Evolutionary conservation across 35 echinoderm and acorn worm species (phyloP).

Genomic region (Amphiura filiformis): DNA sequence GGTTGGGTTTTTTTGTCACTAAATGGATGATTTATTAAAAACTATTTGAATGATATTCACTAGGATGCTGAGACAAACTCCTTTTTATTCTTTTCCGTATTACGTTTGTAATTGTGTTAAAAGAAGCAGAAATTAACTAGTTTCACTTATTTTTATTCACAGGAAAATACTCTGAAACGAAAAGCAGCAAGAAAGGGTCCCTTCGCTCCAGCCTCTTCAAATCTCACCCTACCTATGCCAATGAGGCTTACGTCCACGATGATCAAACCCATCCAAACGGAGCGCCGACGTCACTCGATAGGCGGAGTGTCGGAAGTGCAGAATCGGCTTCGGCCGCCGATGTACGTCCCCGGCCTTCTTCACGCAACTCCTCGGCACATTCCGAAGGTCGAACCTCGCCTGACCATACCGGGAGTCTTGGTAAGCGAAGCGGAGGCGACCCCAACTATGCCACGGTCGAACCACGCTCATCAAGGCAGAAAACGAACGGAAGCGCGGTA

Average conservation of each 20-base stretch:
- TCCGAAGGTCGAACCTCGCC: background rate
- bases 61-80: too few relatives aligned
- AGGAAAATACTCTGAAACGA: background rate
- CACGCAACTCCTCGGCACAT: background rate
- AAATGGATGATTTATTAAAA: too few relatives aligned
- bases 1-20: too few relatives aligned
- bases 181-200: background rate
- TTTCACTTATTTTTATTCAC: background rate
- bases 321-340: background rate
- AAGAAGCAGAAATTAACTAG: background rate
- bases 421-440: background rate
- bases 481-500: background rate
- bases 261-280: constrained; percentile 21
- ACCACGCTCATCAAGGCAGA: background rate
- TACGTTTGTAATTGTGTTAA: too few relatives aligned
- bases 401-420: background rate
- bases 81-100: too few relatives aligned
- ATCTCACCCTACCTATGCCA: background rate
- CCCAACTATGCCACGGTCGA: background rate
- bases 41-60: too few relatives aligned
- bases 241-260: background rate
- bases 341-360: background rate
- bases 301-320: constrained; percentile 23
- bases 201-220: background rate
- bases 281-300: constrained; percentile 11